These are phyloP conservation scores for Aphelocoma californica DNA, from an alignment of 2,797 vertebrate genomes.

Conservation along the genomic window DNA sequence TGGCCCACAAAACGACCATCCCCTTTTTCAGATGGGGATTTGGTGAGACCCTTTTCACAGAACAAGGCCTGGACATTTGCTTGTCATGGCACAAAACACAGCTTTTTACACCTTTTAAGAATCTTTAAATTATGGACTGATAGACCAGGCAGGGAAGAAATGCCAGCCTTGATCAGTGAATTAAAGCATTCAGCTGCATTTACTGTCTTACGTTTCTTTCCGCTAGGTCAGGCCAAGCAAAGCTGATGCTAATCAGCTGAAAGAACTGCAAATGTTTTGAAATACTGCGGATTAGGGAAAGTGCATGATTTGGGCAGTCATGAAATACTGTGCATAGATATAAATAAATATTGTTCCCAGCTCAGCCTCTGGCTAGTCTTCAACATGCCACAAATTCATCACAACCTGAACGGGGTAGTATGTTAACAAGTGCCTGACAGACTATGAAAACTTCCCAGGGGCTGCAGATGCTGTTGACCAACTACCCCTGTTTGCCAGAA, in stretches of 20 bases:
- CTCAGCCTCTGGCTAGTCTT: conserved; percentile 57
- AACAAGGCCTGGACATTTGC: not conserved
- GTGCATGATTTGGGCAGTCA: conserved; percentile 67
- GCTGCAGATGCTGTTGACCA: conserved; percentile 21
- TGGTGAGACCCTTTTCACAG: not conserved
- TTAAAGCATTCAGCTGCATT: conserved; percentile 62
- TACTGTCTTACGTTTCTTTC: conserved; percentile 40
- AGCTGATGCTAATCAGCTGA: conserved; percentile 54
- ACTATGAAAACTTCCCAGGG: conserved; percentile 55
- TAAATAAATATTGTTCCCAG: conserved; percentile 81
- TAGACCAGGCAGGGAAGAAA: conserved; percentile 16
- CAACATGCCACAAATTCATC: conserved; percentile 37
- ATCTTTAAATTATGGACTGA: conserved; percentile 1
- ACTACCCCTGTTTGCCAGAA: conserved; percentile 15
- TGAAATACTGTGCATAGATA: conserved; percentile 76
- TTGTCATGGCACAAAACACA: not conserved
- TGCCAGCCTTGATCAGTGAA: conserved; percentile 44
- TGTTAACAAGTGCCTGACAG: conserved; percentile 71
- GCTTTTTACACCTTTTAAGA: not conserved
- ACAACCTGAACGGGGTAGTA: conserved; percentile 73
- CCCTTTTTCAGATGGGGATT: not conserved
- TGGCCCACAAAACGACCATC: not conserved
- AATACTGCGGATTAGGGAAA: conserved; percentile 63
- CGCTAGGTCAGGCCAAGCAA: conserved; percentile 57
- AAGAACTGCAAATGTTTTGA: conserved; percentile 72